Percentiles rank a stretch among this genome's conserved stretches.
phyloP scores from a whole-genome alignment of 1,140 invertebrate genomes.

The Semibalanus balanoides region DNA sequence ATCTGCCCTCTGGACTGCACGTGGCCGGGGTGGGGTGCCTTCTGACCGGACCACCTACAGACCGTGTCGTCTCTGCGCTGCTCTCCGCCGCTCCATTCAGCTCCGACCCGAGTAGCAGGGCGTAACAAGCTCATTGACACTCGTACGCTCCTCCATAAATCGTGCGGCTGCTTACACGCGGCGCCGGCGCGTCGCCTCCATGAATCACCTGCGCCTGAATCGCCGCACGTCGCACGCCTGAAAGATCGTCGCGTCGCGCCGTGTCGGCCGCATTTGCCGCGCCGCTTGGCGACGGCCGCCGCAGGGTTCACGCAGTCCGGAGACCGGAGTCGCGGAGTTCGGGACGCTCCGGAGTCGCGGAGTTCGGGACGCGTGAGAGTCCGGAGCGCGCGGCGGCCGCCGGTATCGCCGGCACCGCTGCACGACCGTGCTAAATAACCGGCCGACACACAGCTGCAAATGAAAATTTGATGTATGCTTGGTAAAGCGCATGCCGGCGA shows the following conservation, averaged over 20 bases:
- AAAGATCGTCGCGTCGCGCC: not conserved
- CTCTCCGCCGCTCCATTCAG: not conserved
- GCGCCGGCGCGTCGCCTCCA: not conserved
- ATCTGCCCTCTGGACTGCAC: too few species aligned
- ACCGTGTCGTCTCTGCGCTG: too few species aligned
- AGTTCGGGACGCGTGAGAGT: too few species aligned
- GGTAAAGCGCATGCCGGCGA: not conserved
- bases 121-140: not conserved
- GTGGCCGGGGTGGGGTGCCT: too few species aligned
- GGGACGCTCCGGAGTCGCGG: too few species aligned
- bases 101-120: too few species aligned
- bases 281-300: too few species aligned
- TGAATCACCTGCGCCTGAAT: not conserved
- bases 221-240: not conserved
- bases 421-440: not conserved
- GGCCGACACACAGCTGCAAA: not conserved
- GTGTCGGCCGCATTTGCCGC: not conserved
- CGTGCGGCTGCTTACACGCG: not conserved
- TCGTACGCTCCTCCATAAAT: not conserved
- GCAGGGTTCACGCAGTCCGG: too few species aligned
- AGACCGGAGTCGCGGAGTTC: too few species aligned
- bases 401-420: not conserved
- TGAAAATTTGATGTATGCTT: slow-evolving; percentile 2
- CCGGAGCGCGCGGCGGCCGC: too few species aligned
- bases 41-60: too few species aligned